A percentile compares a stretch with the other conserved stretches of the same genome.
Conservation (phyloP, 2,797 vertebrate genomes). For the Anguilla marmorata region DNA sequence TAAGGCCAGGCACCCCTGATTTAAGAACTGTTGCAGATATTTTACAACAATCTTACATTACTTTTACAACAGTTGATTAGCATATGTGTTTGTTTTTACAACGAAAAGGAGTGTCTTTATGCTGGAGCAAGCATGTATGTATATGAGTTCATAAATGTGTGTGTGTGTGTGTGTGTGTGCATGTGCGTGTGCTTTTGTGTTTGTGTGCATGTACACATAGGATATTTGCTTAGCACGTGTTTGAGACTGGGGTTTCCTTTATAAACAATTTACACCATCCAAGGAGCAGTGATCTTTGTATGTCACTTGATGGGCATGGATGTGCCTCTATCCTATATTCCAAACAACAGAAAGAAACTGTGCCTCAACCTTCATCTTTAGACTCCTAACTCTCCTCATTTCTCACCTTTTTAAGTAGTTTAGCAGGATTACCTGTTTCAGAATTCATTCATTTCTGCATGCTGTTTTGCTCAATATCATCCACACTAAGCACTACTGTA, state of each 20-base stretch:
- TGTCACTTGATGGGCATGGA: background rate
- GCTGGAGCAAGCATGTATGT: too few relatives aligned
- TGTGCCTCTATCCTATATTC: background rate
- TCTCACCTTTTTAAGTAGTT: background rate
- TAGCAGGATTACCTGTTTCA: background rate
- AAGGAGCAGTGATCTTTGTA: background rate
- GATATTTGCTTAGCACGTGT: background rate
- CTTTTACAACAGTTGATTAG: too few relatives aligned
- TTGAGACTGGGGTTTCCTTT: background rate
- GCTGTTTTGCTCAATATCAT: background rate
- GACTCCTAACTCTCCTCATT: background rate
- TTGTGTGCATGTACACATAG: background rate
- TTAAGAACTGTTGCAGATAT: background rate
- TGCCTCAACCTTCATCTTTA: conserved; percentile 3
- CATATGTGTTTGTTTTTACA: too few relatives aligned
- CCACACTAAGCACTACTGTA: background rate
- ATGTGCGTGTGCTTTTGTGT: background rate
- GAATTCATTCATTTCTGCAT: background rate
- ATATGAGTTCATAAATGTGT: background rate
- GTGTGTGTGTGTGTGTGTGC: background rate
- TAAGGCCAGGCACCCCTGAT: background rate
- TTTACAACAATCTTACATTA: background rate
- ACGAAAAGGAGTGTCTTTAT: too few relatives aligned
- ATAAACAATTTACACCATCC: background rate
- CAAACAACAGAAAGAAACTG: background rate